Conservation (phyloP, 2,888 invertebrate genomes). For the Pollenia griseotomentosa region DNA sequence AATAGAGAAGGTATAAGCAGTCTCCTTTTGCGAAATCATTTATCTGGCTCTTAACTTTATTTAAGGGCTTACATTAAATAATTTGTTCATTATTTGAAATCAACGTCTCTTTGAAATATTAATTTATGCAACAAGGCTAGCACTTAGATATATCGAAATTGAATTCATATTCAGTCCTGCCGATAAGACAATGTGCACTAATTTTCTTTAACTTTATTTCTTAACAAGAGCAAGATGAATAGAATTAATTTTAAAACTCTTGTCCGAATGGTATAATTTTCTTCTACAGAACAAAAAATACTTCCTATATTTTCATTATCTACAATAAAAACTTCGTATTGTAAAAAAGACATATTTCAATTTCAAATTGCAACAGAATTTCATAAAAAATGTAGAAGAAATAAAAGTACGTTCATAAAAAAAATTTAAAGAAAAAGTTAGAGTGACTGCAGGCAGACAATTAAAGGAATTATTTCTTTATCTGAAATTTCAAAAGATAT, state of each 20-base stretch:
- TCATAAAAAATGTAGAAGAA: neutral
- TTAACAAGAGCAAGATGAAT: too few relatives aligned
- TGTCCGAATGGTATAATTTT: neutral
- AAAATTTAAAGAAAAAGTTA: neutral
- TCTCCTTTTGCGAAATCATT: too few relatives aligned
- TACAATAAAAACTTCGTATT: neutral
- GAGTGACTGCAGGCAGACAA: neutral
- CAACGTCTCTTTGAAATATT: too few relatives aligned
- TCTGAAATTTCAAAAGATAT: neutral
- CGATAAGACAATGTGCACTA: too few relatives aligned
- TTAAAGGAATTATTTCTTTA: neutral
- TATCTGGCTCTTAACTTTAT: too few relatives aligned
- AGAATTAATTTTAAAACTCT: neutral
- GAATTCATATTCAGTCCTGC: too few relatives aligned
- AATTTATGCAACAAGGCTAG: too few relatives aligned
- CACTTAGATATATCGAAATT: too few relatives aligned
- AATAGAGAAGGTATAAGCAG: too few relatives aligned
- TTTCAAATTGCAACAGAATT: conserved; percentile 61
- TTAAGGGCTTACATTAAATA: too few relatives aligned
- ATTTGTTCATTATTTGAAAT: too few relatives aligned
- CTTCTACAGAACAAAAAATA: neutral
- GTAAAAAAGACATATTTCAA: conserved; percentile 33
- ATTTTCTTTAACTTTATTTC: too few relatives aligned
- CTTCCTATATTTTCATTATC: neutral
- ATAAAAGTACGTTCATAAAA: neutral